A percentile compares a stretch with the other conserved stretches of the same genome.
phyloP scores from a whole-genome alignment of 2,888 invertebrate species.

The Beris morrisii region DNA sequence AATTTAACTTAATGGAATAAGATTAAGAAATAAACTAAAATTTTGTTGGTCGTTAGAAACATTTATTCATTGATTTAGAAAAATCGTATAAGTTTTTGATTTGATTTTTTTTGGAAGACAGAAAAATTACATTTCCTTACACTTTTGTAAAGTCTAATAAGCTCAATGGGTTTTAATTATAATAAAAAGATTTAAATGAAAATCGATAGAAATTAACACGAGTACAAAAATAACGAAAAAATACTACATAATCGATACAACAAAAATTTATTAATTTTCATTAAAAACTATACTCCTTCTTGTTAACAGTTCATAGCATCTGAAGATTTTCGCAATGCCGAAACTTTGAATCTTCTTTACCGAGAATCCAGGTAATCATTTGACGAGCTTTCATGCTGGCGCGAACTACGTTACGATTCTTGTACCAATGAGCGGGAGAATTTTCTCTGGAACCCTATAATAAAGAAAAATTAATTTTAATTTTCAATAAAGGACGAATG shows the following conservation, averaged over 20 bases:
- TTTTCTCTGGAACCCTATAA: constrained; percentile 55
- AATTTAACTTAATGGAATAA: too few species aligned
- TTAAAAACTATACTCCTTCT: neutral
- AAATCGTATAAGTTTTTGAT: constrained; percentile 6
- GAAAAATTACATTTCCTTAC: constrained; percentile 15
- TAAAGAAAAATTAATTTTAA: constrained; percentile 9
- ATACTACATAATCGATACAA: too few species aligned
- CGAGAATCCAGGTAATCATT: constrained; percentile 89
- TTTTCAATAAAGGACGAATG: too few species aligned
- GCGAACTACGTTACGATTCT: constrained; percentile 78
- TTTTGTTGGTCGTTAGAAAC: constrained; percentile 13
- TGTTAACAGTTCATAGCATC: constrained; percentile 66
- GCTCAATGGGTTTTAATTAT: too few species aligned
- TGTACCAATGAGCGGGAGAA: constrained; percentile 78
- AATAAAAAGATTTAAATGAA: too few species aligned
- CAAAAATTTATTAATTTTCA: too few species aligned
- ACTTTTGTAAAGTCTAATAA: constrained; percentile 6
- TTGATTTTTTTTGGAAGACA: constrained; percentile 28
- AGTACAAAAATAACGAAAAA: too few species aligned
- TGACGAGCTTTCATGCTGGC: constrained; percentile 89
- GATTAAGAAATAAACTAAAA: too few species aligned
- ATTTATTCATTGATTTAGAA: constrained; percentile 20
- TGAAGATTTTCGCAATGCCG: constrained; percentile 89
- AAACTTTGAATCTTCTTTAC: constrained; percentile 88
- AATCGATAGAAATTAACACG: too few species aligned